Percentiles rank a stretch among this genome's conserved stretches.
These are phyloP conservation scores for Holothuria glaberrima DNA, from an alignment of 35 echinoderm and acorn worm species.

Conservation along the genomic window DNA sequence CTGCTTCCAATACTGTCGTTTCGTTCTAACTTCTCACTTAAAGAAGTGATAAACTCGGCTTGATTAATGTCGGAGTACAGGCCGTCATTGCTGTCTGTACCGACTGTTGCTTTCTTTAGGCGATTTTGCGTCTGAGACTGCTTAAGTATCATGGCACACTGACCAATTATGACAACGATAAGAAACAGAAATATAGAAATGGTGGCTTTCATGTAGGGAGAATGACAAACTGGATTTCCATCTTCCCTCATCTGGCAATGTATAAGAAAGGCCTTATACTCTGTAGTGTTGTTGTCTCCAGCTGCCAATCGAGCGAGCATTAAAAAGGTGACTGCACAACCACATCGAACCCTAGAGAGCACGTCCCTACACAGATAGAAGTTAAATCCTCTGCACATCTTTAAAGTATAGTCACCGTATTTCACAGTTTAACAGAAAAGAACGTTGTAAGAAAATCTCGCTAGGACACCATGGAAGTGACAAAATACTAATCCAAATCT, in stretches of 20 bases:
- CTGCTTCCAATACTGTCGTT: conserved; percentile 52
- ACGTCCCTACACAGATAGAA: neutral
- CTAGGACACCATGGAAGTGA: too few relatives aligned
- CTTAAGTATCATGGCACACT: neutral
- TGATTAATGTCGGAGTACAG: conserved; percentile 1
- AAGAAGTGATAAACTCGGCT: conserved; percentile 28
- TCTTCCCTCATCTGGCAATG: neutral
- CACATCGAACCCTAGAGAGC: neutral
- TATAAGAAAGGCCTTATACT: neutral
- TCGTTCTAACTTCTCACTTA: conserved; percentile 35
- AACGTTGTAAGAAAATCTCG: too few relatives aligned
- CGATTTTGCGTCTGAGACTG: too few relatives aligned
- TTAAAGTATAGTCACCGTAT: neutral
- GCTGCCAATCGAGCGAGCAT: neutral
- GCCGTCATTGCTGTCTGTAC: neutral
- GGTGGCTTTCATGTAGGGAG: neutral
- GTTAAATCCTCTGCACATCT: neutral
- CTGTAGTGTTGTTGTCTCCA: neutral
- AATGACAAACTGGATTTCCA: neutral
- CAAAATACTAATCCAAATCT: too few relatives aligned
- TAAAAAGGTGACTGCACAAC: neutral
- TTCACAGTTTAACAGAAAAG: too few relatives aligned
- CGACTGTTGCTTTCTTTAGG: too few relatives aligned
- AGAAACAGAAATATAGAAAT: neutral
- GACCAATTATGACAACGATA: neutral